A percentile compares a stretch with the other conserved stretches of the same genome.
Evolutionary conservation across 2,113 vertebrate species (phyloP).

Genomic region (Paratilapia polleni): DNA sequence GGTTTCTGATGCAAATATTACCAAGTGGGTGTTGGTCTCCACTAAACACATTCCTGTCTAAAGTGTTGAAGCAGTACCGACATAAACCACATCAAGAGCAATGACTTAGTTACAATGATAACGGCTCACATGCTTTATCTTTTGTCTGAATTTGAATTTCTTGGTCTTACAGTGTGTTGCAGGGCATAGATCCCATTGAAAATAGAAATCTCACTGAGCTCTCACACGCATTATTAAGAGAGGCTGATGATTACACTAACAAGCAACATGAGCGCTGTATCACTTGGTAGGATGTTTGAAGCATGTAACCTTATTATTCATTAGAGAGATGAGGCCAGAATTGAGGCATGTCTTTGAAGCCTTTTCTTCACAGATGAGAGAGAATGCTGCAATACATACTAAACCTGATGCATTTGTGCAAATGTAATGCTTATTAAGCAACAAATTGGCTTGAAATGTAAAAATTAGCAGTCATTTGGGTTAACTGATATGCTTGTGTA

Average conservation of each 20-base stretch:
- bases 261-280: constrained; percentile 56
- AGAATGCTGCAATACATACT: constrained; percentile 10
- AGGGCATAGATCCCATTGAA: constrained; percentile 20
- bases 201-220: constrained; percentile 42
- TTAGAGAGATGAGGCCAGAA: constrained; percentile 9
- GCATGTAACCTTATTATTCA: constrained; percentile 53
- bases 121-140: background rate
- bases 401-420: background rate
- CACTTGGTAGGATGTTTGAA: constrained; percentile 55
- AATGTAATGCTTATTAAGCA: constrained; percentile 9
- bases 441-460: constrained; percentile 14
- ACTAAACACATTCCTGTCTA: background rate
- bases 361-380: constrained; percentile 10
- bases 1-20: background rate
- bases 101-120: constrained; percentile 7
- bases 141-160: constrained; percentile 23
- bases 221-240: constrained; percentile 64
- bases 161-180: constrained; percentile 23
- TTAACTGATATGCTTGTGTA: background rate
- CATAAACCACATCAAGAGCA: constrained; percentile 3
- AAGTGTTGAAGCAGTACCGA: background rate
- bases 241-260: constrained; percentile 48
- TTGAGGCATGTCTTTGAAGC: constrained; percentile 49
- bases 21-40: background rate
- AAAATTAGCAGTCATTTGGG: background rate